A percentile compares a stretch with the other conserved stretches of the same genome.
phyloP scores from a whole-genome alignment of 2,797 vertebrate species.

The Saxicola maurus region DNA sequence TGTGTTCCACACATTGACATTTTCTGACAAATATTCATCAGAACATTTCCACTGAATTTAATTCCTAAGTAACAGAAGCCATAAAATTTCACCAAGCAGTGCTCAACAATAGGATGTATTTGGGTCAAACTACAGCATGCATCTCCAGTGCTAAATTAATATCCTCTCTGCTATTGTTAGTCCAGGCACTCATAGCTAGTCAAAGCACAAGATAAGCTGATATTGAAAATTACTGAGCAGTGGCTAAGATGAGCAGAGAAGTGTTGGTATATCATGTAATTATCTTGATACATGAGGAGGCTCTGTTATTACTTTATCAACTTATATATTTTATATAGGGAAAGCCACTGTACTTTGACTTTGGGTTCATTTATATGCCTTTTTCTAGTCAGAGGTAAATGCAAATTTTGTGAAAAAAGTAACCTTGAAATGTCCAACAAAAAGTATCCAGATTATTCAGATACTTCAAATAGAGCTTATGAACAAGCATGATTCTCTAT shows the following conservation, averaged over 20 bases:
- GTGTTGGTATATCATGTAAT: neutral
- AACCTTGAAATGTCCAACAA: neutral
- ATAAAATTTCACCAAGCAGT: neutral
- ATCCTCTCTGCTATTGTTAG: constrained; percentile 20
- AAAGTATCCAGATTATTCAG: neutral
- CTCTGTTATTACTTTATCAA: neutral
- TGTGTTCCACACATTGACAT: neutral
- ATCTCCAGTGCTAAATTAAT: constrained; percentile 12
- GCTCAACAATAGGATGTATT: constrained; percentile 1
- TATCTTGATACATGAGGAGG: neutral
- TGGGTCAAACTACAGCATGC: neutral
- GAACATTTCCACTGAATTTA: neutral
- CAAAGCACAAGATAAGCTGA: neutral
- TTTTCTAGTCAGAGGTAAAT: neutral
- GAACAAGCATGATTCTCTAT: neutral
- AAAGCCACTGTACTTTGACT: neutral
- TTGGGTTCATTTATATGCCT: neutral
- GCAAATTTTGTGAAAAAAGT: constrained; percentile 2
- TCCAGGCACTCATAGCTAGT: neutral
- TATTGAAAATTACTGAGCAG: constrained; percentile 17
- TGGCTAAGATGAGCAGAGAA: neutral
- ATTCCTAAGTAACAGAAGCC: neutral
- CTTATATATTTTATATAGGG: neutral
- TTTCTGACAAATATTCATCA: neutral
- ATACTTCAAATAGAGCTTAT: neutral